Conservation (phyloP, 1,140 invertebrate genomes). For the Rhagoletis zephyria region DNA sequence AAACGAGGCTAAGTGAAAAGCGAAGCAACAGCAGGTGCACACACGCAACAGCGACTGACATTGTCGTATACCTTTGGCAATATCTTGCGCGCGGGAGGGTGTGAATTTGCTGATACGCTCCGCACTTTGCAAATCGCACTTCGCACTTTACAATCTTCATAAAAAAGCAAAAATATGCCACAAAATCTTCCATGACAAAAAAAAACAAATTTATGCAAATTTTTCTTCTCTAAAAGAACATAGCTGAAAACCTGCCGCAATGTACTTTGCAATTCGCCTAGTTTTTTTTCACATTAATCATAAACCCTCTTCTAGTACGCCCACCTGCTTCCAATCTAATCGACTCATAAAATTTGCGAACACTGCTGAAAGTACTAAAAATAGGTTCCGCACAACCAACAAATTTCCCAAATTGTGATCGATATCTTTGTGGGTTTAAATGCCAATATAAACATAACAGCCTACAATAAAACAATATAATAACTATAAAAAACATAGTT, state of each 20-base stretch:
- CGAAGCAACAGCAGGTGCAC: no score
- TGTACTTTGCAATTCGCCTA: no score
- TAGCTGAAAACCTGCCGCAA: no score
- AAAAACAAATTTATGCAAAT: no score
- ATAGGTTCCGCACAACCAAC: background rate
- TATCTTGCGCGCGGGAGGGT: background rate
- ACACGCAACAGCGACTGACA: background rate
- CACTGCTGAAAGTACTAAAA: background rate
- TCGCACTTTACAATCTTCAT: background rate
- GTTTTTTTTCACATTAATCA: no score
- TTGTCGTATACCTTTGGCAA: background rate
- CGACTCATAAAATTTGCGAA: constrained; percentile 1
- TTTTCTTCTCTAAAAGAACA: no score
- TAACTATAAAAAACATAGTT: background rate
- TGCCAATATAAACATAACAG: constrained; percentile 1
- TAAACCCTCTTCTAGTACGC: background rate
- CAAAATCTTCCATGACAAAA: background rate
- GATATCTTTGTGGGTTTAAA: background rate
- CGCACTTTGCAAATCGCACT: background rate
- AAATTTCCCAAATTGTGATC: constrained; percentile 21
- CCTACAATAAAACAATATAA: background rate
- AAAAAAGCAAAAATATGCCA: background rate
- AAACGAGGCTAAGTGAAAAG: no score
- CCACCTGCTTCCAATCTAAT: background rate
- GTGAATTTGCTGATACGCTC: background rate